These are phyloP conservation scores for Synodontis membranacea DNA, from an alignment of 2,113 vertebrate genomes.

Conservation along the genomic window DNA sequence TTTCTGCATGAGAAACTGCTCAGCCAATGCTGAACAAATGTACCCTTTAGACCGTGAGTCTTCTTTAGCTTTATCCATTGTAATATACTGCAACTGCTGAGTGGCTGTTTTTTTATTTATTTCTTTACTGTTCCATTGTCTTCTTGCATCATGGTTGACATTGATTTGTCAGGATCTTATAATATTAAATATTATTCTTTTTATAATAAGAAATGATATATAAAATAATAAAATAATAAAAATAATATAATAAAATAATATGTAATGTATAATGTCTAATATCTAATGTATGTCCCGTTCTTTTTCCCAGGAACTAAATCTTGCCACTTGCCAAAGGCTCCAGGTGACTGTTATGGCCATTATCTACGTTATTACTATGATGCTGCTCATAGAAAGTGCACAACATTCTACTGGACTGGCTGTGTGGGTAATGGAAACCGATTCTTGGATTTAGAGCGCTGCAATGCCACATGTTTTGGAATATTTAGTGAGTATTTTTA, in stretches of 20 bases:
- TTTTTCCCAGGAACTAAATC: conserved; percentile 48
- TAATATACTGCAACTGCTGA: neutral
- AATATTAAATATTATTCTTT: too few relatives aligned
- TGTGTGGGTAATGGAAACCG: conserved; percentile 71
- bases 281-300: neutral
- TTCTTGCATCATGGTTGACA: neutral
- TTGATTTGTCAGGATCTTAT: neutral
- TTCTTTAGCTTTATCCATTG: neutral
- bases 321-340: conserved; percentile 51
- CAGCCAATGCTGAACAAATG: conserved; percentile 1
- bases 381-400: conserved; percentile 57
- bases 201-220: too few relatives aligned
- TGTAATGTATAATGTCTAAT: neutral
- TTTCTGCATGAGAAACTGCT: conserved; percentile 70
- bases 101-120: neutral
- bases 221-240: too few relatives aligned
- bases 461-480: conserved; percentile 69
- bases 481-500: conserved; percentile 59
- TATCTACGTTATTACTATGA: conserved; percentile 63
- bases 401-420: conserved; percentile 64
- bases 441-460: conserved; percentile 38
- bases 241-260: too few relatives aligned
- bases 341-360: conserved; percentile 46
- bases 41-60: conserved; percentile 69
- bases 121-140: neutral